phyloP scores from a whole-genome alignment of 2,888 invertebrate species.

The Caenorhabditis imperialis region DNA sequence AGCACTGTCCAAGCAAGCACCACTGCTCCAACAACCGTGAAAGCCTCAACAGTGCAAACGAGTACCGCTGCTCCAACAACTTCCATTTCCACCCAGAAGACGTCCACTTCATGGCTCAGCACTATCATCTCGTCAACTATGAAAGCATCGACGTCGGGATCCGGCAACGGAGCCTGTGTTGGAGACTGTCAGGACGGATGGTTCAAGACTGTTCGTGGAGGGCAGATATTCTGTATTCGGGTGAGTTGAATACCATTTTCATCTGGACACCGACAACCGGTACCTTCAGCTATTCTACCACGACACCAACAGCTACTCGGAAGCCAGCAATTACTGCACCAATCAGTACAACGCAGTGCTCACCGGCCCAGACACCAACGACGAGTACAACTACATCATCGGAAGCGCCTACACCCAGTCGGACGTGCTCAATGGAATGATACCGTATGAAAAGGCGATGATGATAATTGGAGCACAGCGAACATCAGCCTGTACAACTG shows the following conservation, averaged over 20 bases:
- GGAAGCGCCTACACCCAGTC: constrained; percentile 12
- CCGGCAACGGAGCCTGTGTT: background rate
- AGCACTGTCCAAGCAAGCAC: too few relatives aligned
- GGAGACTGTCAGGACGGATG: constrained; percentile 17
- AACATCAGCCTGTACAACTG: background rate
- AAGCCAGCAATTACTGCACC: constrained; percentile 16
- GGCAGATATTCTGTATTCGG: constrained; percentile 10
- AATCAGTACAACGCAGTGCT: constrained; percentile 6
- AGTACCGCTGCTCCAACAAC: too few relatives aligned
- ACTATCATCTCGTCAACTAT: too few relatives aligned
- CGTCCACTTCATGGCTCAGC: too few relatives aligned
- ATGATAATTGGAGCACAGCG: constrained; percentile 32
- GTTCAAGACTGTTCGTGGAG: constrained; percentile 14
- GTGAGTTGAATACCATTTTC: background rate
- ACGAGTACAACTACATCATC: constrained; percentile 20
- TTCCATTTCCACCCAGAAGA: too few relatives aligned
- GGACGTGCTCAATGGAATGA: constrained; percentile 2
- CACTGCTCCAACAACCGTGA: too few relatives aligned
- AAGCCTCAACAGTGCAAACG: too few relatives aligned
- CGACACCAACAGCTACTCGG: constrained; percentile 9
- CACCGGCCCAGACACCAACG: constrained; percentile 17
- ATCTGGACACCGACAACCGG: background rate
- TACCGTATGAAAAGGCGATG: constrained; percentile 10
- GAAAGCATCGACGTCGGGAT: too few relatives aligned
- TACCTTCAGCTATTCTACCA: constrained; percentile 15